Evolutionary conservation across 2,113 vertebrate genomes (phyloP), one percentile per base, ranked within the genome.

Genomic region (Anhinga anhinga): DNA sequence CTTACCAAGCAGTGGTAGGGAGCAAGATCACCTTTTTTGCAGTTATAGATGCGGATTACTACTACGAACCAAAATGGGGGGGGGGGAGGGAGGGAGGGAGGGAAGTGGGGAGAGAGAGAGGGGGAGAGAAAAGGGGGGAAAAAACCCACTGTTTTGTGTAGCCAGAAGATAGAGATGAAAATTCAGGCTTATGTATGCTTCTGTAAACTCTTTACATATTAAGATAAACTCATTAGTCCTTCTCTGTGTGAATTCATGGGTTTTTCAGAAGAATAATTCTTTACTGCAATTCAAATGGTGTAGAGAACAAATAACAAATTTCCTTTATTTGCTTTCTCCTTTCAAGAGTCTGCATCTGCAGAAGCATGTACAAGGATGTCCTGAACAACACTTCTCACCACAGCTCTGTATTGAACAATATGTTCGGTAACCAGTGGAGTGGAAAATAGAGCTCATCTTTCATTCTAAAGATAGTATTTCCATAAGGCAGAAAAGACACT

Each of bases 371-470:
- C 15, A 77, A 62, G 67, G 58, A 56, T 44, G 81, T 53, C 4
- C 1, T 36, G 42, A 86, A 84, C 59, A 81, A 22, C 38, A 78
- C 34, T 13, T 74, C 36, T 86, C 56, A 58, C 50, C 20, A 44
- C 15, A 50, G 12, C 26, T 82, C 55, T 65, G 53, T 42, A 90
- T 78, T 84, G 87, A 93, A 79, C n/a, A 91, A 34, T 73, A 50
- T 49, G 10, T 93, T 77, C 76, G 45, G 50, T 53, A 91, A 91
- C 27, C 67, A 88, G 55, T 45, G 78, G 76, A 94, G 67, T 88
- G 42, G 86, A 90, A 92, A 94, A 86, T 81, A 83, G 27, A 86
- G 26, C 42, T 91, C 59, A 81, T 88, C n/a, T 78, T 92, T 96
- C n/a, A 71, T 91, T 91, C 25, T 86, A 86, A 88, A 91, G 55